A percentile compares a stretch with the other conserved stretches of the same genome.
These are phyloP conservation scores for Drosophila stalkeri DNA, from an alignment of 2,888 invertebrate genomes.

Conservation along the genomic window DNA sequence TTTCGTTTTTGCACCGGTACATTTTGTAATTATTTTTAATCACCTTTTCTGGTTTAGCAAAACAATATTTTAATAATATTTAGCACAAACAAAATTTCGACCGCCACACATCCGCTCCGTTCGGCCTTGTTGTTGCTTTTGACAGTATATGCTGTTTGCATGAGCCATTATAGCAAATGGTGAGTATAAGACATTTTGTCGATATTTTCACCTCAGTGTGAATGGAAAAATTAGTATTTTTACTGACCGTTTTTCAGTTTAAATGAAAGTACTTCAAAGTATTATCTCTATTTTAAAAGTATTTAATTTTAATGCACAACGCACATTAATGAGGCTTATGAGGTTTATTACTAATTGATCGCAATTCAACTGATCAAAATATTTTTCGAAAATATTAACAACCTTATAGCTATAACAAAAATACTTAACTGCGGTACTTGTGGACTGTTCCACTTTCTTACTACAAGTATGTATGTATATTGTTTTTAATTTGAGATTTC, in stretches of 20 bases:
- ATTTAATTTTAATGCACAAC: background rate
- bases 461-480: too few species aligned
- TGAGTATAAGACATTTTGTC: background rate
- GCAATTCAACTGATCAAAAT: too few species aligned
- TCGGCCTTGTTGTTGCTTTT: conserved; percentile 58
- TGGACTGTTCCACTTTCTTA: too few species aligned
- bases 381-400: too few species aligned
- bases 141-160: conserved; percentile 29
- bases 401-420: too few species aligned
- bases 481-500: background rate
- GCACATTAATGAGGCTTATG: too few species aligned
- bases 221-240: background rate
- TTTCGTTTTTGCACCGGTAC: conserved; percentile 23
- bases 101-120: conserved; percentile 47
- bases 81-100: conserved; percentile 31
- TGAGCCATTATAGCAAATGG: background rate
- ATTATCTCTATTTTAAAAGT: background rate
- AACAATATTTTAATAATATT: conserved; percentile 37
- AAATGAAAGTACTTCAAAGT: background rate
- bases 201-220: conserved; percentile 3
- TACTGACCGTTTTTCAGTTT: background rate
- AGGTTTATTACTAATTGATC: too few species aligned
- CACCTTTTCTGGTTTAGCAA: conserved; percentile 14
- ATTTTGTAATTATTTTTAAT: conserved; percentile 30
- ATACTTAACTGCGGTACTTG: too few species aligned